phyloP scores from a whole-genome alignment of 2,888 invertebrate species.

The Gonocerus acuteangulatus region DNA sequence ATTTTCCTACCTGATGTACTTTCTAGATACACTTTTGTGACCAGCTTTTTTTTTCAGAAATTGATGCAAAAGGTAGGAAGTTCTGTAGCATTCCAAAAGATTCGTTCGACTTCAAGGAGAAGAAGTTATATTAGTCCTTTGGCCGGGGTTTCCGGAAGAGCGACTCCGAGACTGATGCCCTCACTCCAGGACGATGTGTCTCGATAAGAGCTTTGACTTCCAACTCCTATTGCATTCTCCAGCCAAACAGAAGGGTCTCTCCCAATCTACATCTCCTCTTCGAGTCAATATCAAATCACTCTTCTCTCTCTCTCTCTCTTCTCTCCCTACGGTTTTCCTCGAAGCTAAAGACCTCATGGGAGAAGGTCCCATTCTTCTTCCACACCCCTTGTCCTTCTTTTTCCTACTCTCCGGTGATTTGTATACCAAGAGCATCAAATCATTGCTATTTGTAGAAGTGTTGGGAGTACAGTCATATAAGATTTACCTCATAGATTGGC shows the following conservation, averaged over 20 bases:
- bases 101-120: no score
- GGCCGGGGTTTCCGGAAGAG: neutral
- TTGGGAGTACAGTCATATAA: no score
- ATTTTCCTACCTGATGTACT: no score
- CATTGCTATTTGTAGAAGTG: no score
- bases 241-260: slow-evolving; percentile 16
- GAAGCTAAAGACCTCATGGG: neutral
- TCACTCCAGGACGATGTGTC: slow-evolving; percentile 16
- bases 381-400: no score
- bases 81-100: no score
- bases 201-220: slow-evolving; percentile 6
- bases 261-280: slow-evolving; percentile 6
- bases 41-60: no score
- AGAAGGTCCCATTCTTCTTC: neutral
- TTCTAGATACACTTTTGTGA: no score
- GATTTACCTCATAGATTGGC: no score
- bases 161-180: slow-evolving; percentile 14
- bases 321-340: neutral
- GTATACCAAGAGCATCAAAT: neutral
- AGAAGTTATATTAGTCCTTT: neutral
- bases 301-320: neutral
- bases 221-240: slow-evolving; percentile 20
- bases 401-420: neutral
- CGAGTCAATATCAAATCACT: slow-evolving; percentile 25
- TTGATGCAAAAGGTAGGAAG: no score